phyloP scores from a whole-genome alignment of 2,888 invertebrate species.

The Baronia brevicornis region DNA sequence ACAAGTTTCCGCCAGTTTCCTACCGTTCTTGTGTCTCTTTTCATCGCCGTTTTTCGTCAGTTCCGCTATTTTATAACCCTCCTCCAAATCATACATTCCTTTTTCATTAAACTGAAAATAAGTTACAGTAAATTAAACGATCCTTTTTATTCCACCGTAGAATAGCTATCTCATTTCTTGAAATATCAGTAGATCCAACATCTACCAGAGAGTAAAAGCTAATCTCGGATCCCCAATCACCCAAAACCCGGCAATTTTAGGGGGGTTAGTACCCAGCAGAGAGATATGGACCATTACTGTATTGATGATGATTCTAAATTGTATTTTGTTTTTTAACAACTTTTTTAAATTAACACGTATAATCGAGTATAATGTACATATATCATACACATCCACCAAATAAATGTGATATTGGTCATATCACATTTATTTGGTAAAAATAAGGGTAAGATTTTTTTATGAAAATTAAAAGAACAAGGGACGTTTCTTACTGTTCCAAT shows the following conservation, averaged over 20 bases:
- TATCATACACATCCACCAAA: too few relatives aligned
- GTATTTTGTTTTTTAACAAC: too few relatives aligned
- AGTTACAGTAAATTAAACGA: neutral
- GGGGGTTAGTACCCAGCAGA: too few relatives aligned
- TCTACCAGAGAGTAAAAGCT: too few relatives aligned
- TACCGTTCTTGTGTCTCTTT: constrained; percentile 42
- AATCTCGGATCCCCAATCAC: too few relatives aligned
- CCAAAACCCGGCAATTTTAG: too few relatives aligned
- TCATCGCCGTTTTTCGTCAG: constrained; percentile 46
- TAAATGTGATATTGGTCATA: too few relatives aligned
- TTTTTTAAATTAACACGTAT: too few relatives aligned
- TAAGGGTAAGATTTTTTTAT: neutral
- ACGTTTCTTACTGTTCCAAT: constrained; percentile 41
- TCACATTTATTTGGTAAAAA: neutral
- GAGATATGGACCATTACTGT: too few relatives aligned
- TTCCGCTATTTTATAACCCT: constrained; percentile 47
- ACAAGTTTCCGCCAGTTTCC: constrained; percentile 49
- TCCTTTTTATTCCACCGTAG: neutral
- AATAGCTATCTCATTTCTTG: constrained; percentile 12
- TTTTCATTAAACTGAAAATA: constrained; percentile 37
- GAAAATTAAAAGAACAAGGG: too few relatives aligned
- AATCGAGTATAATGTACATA: too few relatives aligned
- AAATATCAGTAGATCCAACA: constrained; percentile 15
- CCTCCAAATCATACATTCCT: constrained; percentile 41
- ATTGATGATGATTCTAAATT: too few relatives aligned